These are phyloP conservation scores for Papilio gigon DNA, from an alignment of 2,888 invertebrate genomes.

Conservation along the genomic window DNA sequence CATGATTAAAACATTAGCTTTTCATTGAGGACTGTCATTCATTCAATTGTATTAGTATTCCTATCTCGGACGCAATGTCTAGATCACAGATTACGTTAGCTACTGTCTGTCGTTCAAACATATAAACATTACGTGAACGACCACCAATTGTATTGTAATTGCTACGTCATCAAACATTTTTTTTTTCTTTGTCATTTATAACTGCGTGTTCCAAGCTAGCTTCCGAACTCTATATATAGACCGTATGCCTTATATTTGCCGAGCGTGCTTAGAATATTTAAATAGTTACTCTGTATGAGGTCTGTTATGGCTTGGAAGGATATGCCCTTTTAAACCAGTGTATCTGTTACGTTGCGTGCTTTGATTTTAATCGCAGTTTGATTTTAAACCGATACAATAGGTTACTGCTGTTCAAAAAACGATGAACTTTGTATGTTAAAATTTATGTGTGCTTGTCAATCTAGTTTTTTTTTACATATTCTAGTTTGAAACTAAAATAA, in stretches of 20 bases:
- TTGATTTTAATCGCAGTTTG: constrained; percentile 11
- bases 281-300: constrained; percentile 16
- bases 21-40: constrained; percentile 6
- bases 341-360: constrained; percentile 21
- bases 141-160: constrained; percentile 36
- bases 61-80: background rate
- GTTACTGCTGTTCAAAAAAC: no score
- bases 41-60: background rate
- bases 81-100: constrained; percentile 6
- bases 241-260: constrained; percentile 17
- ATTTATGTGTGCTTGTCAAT: no score
- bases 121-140: constrained; percentile 7
- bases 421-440: no score
- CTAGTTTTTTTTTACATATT: background rate
- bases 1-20: background rate
- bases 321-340: constrained; percentile 25
- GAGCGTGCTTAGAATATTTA: constrained; percentile 26
- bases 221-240: constrained; percentile 36
- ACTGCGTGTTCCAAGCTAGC: background rate
- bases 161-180: constrained; percentile 21
- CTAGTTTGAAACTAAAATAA: background rate
- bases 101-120: background rate
- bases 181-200: constrained; percentile 30
- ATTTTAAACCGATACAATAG: constrained; percentile 4
- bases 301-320: constrained; percentile 25